Conservation (phyloP, 2,797 vertebrate genomes). For the Menidia menidia region DNA sequence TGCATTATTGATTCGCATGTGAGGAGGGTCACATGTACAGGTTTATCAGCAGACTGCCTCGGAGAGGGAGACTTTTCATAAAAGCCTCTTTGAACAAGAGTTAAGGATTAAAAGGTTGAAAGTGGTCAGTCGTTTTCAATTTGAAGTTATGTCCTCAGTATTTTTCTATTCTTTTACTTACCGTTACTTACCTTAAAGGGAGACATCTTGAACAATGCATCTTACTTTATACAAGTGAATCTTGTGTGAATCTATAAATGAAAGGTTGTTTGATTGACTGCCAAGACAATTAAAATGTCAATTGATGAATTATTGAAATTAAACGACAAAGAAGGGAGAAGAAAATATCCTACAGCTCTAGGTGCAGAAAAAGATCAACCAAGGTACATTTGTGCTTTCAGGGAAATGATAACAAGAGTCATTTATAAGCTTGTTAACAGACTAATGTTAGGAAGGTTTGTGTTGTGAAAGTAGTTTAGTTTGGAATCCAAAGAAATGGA, state of each 20-base stretch:
- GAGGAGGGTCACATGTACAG: conserved; percentile 61
- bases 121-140: conserved; percentile 58
- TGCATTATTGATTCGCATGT: conserved; percentile 71
- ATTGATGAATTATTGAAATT: conserved; percentile 5
- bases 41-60: conserved; percentile 66
- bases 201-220: not conserved
- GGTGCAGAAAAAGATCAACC: not conserved
- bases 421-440: conserved; percentile 2
- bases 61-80: conserved; percentile 46
- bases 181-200: conserved; percentile 9
- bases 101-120: conserved; percentile 48
- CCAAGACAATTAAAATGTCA: conserved; percentile 8
- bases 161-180: conserved; percentile 12
- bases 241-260: conserved; percentile 1
- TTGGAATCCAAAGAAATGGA: too few relatives aligned
- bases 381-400: not conserved
- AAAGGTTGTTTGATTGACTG: conserved; percentile 6
- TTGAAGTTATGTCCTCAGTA: not conserved
- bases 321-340: not conserved
- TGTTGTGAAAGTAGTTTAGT: not conserved
- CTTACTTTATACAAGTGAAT: conserved; percentile 22
- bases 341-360: not conserved
- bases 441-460: not conserved
- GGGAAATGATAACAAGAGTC: not conserved
- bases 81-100: conserved; percentile 32